Base-by-base conservation (phyloP, 2,888 invertebrate species). In the Sarcophaga subvicina region DNA sequence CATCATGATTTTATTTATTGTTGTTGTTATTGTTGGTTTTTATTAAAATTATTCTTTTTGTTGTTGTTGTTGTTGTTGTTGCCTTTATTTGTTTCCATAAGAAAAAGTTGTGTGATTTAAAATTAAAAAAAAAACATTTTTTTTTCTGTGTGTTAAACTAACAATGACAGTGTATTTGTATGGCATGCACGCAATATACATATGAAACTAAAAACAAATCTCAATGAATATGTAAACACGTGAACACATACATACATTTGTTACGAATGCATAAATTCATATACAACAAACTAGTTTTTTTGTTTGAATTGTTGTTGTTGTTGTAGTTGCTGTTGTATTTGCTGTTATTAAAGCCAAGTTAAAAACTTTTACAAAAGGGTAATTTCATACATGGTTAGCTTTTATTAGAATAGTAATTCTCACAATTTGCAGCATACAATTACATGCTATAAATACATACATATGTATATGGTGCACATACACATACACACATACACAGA, bases 321-420 rank as follows among this genome's bases (percentile, higher is more conserved):
- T 76, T 73, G 63, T 20, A 20, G 20, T 79, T 73, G 14, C 54
- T 17, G 54, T 70, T 83, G 62, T 78, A 72, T 80, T 80, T 54
- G 54, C 63, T 83, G 54, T 78, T 78, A 85, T 80, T 85, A 80
- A 85, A 85, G 76, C 66, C 81, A 84, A 87, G 87, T 87, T 84
- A 87, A 84, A 87, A 87, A 84, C 62, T 87, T 84, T 76, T 76
- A 84, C 87, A 87, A 87, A 87, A 84, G 87, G 81, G 84, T 87
- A 84, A 87, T 87, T 87, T 84, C 84, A 87, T 87, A 84, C 87
- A 84, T 87, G 87, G 87, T 84, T 87, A 82, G 87, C 79, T 87
- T 87, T 87, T 84, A 87, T 87, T 87, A 82, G 87, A 87, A 87
- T 77, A 84, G 87, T 82, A 87, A 84, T 83, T 87, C 86, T 81